Evolutionary conservation across 1,140 invertebrate species (phyloP).

Genomic region (Streblospio benedicti): DNA sequence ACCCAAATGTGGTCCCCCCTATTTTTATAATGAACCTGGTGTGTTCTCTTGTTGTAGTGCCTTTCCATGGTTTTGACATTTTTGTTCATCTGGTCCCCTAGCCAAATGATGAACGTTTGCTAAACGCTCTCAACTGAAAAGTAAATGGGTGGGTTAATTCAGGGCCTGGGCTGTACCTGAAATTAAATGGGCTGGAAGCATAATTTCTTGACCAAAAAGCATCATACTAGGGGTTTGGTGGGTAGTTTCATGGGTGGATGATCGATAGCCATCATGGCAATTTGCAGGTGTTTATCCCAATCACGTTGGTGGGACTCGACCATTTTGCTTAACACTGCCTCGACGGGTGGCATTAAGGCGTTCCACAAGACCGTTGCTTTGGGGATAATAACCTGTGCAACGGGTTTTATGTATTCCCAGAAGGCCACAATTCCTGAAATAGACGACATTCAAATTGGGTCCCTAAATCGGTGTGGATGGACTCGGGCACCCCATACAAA

Average conservation of each 20-base stretch:
- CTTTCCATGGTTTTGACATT: no score
- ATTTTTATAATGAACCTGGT: no score
- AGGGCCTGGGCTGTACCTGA: no score
- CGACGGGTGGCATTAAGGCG: not conserved
- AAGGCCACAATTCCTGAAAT: conserved; percentile 14
- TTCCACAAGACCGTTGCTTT: conserved; percentile 22
- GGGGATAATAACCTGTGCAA: conserved; percentile 22
- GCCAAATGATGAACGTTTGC: no score
- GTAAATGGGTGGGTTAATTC: no score
- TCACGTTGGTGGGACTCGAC: conserved; percentile 17
- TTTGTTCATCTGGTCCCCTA: no score
- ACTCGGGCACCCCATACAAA: conserved; percentile 37
- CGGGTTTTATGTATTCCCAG: conserved; percentile 18
- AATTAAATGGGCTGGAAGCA: conserved; percentile 16
- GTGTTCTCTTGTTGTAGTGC: no score
- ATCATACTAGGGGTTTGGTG: conserved; percentile 21
- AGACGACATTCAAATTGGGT: conserved; percentile 18
- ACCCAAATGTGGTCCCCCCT: no score
- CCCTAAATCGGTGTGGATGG: conserved; percentile 39
- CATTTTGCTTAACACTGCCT: conserved; percentile 23
- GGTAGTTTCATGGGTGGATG: conserved; percentile 21
- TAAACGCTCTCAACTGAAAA: no score
- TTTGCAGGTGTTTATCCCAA: conserved; percentile 23
- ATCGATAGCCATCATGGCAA: conserved; percentile 21
- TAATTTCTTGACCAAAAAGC: conserved; percentile 22